Conservation (phyloP, 2,888 invertebrate species). For the Caenorhabditis plicata region DNA sequence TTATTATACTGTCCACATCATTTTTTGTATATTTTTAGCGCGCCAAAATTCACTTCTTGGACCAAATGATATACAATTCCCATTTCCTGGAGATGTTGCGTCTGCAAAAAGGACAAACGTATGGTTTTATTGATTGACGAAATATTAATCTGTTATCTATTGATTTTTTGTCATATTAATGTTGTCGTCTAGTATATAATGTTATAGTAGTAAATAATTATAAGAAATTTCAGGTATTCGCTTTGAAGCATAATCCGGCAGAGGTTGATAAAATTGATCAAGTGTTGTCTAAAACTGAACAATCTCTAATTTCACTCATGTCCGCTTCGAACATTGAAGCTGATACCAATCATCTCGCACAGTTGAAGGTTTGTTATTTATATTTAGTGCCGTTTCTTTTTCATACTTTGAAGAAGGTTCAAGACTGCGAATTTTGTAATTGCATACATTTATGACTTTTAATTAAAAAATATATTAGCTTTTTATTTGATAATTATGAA, state of each 20-base stretch:
- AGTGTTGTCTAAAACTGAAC: constrained; percentile 12
- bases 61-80: constrained; percentile 43
- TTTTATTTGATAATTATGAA: too few relatives aligned
- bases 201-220: too few relatives aligned
- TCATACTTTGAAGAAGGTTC: too few relatives aligned
- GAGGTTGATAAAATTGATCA: constrained; percentile 9
- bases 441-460: too few relatives aligned
- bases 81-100: constrained; percentile 46
- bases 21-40: constrained; percentile 9
- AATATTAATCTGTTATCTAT: too few relatives aligned
- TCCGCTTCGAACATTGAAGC: constrained; percentile 14
- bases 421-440: too few relatives aligned
- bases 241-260: neutral
- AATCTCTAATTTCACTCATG: constrained; percentile 13
- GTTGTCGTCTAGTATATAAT: too few relatives aligned
- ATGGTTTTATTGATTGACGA: too few relatives aligned
- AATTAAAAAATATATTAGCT: too few relatives aligned
- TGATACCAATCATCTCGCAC: constrained; percentile 11
- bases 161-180: too few relatives aligned
- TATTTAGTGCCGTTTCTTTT: too few relatives aligned
- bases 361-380: constrained; percentile 6
- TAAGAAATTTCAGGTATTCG: neutral
- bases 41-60: constrained; percentile 49
- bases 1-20: neutral
- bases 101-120: constrained; percentile 11